These are phyloP conservation scores for Chromobotia macracanthus DNA, from an alignment of 2,797 vertebrate genomes.

Conservation along the genomic window DNA sequence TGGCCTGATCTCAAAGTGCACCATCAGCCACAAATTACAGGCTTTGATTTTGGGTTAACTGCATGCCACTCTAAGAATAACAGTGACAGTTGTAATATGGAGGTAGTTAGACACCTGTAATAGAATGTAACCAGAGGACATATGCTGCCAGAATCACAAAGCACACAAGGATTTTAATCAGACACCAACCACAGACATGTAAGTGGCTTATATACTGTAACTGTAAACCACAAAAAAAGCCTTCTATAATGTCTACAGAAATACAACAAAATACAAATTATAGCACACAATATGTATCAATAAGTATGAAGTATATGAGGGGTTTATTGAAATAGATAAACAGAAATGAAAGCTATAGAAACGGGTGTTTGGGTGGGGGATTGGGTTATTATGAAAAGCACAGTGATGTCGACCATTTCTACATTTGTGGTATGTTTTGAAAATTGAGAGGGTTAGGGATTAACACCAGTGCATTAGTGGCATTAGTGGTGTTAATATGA, in stretches of 20 bases:
- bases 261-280: neutral
- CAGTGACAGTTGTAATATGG: slow-evolving; percentile 78
- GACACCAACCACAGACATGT: neutral
- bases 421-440: neutral
- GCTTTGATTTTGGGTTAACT: slow-evolving; percentile 86
- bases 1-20: slow-evolving; percentile 84
- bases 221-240: neutral
- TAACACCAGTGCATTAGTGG: neutral
- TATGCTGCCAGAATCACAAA: slow-evolving; percentile 39
- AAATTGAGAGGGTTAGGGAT: slow-evolving; percentile 6
- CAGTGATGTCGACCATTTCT: neutral
- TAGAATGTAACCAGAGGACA: slow-evolving; percentile 64
- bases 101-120: slow-evolving; percentile 74
- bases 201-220: neutral
- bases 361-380: neutral
- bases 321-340: neutral
- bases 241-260: neutral
- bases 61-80: slow-evolving; percentile 81
- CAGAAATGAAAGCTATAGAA: slow-evolving; percentile 4
- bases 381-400: neutral
- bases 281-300: neutral
- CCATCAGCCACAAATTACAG: slow-evolving; percentile 87
- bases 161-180: slow-evolving; percentile 21
- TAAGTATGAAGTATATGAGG: no score
- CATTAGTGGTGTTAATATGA: neutral